Conservation (phyloP, 2,113 vertebrate genomes). For the Cichladusa arquata region DNA sequence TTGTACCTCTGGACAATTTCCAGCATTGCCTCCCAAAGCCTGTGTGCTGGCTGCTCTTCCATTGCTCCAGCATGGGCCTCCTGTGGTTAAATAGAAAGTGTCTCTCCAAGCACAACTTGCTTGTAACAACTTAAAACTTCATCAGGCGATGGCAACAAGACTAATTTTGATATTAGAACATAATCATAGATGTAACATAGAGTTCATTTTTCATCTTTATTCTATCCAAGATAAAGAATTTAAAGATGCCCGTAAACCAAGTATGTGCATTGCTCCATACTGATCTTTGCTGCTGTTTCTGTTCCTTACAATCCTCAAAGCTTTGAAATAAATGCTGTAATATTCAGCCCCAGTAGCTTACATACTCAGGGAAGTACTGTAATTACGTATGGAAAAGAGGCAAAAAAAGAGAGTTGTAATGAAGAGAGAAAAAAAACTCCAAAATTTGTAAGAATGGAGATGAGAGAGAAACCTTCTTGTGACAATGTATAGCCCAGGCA, state of each 20-base stretch:
- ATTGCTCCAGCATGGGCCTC: not conserved
- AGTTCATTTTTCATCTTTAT: not conserved
- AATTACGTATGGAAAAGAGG: not conserved
- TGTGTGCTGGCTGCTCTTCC: not conserved
- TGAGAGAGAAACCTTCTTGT: not conserved
- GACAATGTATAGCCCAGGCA: not conserved
- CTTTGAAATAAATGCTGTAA: not conserved
- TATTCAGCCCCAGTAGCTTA: not conserved
- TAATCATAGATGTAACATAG: not conserved
- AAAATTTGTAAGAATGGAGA: not conserved
- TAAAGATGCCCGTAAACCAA: not conserved
- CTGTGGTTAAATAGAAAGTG: not conserved
- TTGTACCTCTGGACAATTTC: not conserved
- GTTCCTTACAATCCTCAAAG: not conserved
- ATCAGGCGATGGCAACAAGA: not conserved
- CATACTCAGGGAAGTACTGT: not conserved
- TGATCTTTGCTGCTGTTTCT: not conserved
- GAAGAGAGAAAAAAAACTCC: not conserved
- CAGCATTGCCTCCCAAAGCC: not conserved
- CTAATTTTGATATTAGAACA: not conserved
- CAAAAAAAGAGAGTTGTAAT: not conserved
- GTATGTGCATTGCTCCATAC: accelerated
- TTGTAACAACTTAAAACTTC: not conserved
- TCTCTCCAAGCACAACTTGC: not conserved
- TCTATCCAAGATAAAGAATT: not conserved